A percentile compares a stretch with the other conserved stretches of the same genome.
phyloP scores from a whole-genome alignment of 2,888 invertebrate genomes.

The Gortyna flavago region DNA sequence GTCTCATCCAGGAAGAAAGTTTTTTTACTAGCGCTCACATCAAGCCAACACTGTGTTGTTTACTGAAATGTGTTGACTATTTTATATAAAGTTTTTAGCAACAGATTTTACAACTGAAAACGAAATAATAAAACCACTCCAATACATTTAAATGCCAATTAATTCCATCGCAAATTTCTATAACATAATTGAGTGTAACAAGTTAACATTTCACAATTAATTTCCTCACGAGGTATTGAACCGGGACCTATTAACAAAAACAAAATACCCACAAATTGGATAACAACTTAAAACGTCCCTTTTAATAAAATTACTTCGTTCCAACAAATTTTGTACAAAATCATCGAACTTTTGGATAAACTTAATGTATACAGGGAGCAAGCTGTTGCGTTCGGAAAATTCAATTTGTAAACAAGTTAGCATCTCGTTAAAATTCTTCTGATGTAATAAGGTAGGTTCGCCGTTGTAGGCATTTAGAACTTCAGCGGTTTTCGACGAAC shows the following conservation, averaged over 20 bases:
- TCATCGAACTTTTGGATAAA: constrained; percentile 85
- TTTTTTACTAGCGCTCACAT: too few species aligned
- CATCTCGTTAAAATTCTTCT: constrained; percentile 88
- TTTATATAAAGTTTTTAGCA: background rate
- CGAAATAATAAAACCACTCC: constrained; percentile 8
- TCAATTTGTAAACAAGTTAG: constrained; percentile 89
- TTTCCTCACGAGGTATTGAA: constrained; percentile 61
- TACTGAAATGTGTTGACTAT: background rate
- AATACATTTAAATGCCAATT: constrained; percentile 39
- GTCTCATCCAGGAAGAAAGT: background rate
- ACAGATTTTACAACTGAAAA: constrained; percentile 10
- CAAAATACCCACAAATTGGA: constrained; percentile 67
- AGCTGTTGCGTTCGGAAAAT: constrained; percentile 86
- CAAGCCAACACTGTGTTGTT: background rate
- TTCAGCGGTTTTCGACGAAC: constrained; percentile 49
- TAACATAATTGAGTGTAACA: constrained; percentile 47
- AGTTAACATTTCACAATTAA: constrained; percentile 50
- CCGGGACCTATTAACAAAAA: constrained; percentile 61
- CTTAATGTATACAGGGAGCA: constrained; percentile 86
- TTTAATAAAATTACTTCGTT: constrained; percentile 75
- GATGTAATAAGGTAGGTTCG: constrained; percentile 85
- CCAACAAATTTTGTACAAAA: constrained; percentile 81
- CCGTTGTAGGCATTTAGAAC: constrained; percentile 76
- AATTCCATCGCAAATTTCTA: constrained; percentile 30
- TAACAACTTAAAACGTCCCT: constrained; percentile 71